A percentile compares a stretch with the other conserved stretches of the same genome.
These are phyloP conservation scores for Dasyornis broadbenti DNA, from an alignment of 2,113 vertebrate genomes.

Conservation along the genomic window DNA sequence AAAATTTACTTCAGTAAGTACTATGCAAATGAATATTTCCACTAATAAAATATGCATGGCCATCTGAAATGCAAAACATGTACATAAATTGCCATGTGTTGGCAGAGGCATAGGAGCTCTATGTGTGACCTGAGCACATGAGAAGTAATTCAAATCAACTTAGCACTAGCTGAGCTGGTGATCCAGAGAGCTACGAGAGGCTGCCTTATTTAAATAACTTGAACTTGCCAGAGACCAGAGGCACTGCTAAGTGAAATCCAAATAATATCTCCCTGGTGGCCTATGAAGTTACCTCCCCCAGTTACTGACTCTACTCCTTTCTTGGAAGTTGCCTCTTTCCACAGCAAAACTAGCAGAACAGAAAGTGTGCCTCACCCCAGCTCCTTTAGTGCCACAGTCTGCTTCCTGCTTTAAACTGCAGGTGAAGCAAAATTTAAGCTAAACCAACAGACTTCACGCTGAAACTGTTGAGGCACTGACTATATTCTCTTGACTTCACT, in stretches of 20 bases:
- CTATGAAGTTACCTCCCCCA: neutral
- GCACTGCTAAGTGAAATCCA: neutral
- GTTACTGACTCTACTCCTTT: neutral
- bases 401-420: neutral
- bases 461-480: neutral
- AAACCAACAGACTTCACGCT: neutral
- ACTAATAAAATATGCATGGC: neutral
- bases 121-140: neutral
- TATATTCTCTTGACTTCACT: neutral
- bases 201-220: neutral
- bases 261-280: neutral
- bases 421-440: neutral
- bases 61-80: neutral
- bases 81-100: neutral
- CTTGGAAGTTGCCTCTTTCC: neutral
- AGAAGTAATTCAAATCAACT: neutral
- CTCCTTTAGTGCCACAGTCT: neutral
- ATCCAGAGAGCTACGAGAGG: neutral
- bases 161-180: neutral
- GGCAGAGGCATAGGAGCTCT: neutral
- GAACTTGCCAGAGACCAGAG: neutral
- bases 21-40: neutral
- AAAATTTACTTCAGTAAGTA: conserved; percentile 77
- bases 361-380: neutral
- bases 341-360: neutral